Base-by-base conservation (phyloP, 1,140 invertebrate genomes). In the Bombus cullumanus region DNA sequence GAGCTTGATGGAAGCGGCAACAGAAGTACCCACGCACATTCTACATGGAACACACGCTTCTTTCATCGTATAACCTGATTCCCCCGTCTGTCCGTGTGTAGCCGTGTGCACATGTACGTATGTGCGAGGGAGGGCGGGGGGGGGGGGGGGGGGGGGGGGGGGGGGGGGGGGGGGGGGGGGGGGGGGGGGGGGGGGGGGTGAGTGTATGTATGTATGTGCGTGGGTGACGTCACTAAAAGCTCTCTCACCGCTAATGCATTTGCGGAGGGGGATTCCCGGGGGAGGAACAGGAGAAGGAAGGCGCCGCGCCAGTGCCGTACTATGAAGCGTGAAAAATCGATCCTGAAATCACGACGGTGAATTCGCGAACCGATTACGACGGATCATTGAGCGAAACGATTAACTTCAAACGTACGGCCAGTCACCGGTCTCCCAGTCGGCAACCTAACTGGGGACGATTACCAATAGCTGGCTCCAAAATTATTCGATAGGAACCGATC, bases 201-300 rank as follows among this genome's bases (percentile, higher is more conserved):
- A 81, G 78, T 76, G 68, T 78, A 71, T 71, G 41, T 64, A 47
- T 66, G 59, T 73, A 25, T 86, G 86, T 89, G 91, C 92, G 91
- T 89, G 90, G 89, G 92, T 94, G 94, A 95, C 94, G 94, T 94
- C 94, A 94, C 94, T 95, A 94, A 95, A 95, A 95, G 94, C 94
- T 94, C 94, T 94, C 92, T 94, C 91, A 91, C 92, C 92, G 93
- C 94, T 95, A 95, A 95, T 95, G 94, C 94, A 95, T 95, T 94
- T 94, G 94, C 89, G 89, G 91, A 91, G 93, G 90, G 92, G 86
- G 88, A 92, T 91, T 91, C 88, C 89, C 89, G 89, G 91, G 89
- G 90, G 86, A 92, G 91, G 86, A 91, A 71, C 81, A 80, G 83
- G 85, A 86, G 86, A 88, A 84, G 81, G 83, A 81, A 78, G 85